Percentiles rank a stretch among this genome's conserved stretches.
phyloP scores from a whole-genome alignment of 2,797 vertebrate species.

The Sorex maritimensis region DNA sequence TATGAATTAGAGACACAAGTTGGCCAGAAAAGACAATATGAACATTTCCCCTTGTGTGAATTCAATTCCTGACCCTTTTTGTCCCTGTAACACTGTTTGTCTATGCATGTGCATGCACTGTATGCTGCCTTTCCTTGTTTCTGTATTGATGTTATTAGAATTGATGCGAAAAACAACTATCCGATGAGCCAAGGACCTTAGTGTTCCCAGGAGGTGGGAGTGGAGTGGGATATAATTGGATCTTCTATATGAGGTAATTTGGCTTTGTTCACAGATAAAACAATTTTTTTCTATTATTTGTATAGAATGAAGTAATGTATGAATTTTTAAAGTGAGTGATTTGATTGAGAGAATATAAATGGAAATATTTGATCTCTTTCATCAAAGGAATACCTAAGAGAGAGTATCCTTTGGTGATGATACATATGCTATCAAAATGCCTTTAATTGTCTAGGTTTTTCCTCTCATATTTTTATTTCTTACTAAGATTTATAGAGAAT shows the following conservation, averaged over 20 bases:
- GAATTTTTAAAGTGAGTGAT: conserved; percentile 1
- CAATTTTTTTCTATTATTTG: neutral
- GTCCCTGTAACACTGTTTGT: neutral
- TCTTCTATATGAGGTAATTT: neutral
- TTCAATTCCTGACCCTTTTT: neutral
- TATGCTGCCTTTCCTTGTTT: neutral
- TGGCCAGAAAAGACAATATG: accelerated
- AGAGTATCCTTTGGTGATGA: too few relatives aligned
- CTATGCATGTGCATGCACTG: neutral
- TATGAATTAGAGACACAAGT: too few relatives aligned
- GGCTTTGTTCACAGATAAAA: conserved; percentile 24
- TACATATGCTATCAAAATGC: too few relatives aligned
- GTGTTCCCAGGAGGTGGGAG: neutral
- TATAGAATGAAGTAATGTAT: neutral
- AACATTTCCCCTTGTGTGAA: neutral
- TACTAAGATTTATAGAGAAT: too few relatives aligned
- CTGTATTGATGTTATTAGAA: neutral
- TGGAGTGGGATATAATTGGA: too few relatives aligned
- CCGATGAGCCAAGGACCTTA: neutral
- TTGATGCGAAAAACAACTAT: neutral
- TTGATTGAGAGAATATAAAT: too few relatives aligned
- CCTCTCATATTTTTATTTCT: too few relatives aligned
- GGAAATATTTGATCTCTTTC: too few relatives aligned
- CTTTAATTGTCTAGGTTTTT: too few relatives aligned
- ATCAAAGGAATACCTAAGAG: too few relatives aligned